These are phyloP conservation scores for Ladona fulva DNA, from an alignment of 1,140 invertebrate species.

Conservation along the genomic window DNA sequence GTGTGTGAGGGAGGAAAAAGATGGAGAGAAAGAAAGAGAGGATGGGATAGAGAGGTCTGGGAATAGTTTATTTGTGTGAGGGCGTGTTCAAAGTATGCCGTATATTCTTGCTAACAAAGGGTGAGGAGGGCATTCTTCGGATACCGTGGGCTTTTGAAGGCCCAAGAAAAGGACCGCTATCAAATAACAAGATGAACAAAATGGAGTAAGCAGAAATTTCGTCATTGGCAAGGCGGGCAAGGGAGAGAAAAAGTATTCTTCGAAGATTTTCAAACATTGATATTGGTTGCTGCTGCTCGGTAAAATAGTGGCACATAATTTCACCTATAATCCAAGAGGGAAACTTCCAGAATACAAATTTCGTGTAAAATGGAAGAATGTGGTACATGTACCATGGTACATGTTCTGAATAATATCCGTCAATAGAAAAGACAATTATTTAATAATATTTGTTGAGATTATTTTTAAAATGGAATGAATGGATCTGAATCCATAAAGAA, in stretches of 20 bases:
- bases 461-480: too few relatives aligned
- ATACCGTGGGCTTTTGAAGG: neutral
- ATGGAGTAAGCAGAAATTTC: neutral
- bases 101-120: constrained; percentile 2
- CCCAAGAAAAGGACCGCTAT: neutral
- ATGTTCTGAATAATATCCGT: too few relatives aligned
- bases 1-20: neutral
- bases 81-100: neutral
- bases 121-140: neutral
- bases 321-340: too few relatives aligned
- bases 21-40: neutral
- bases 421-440: too few relatives aligned
- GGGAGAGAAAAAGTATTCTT: neutral
- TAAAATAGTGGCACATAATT: too few relatives aligned
- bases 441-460: too few relatives aligned
- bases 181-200: constrained; percentile 2
- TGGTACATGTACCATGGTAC: too few relatives aligned
- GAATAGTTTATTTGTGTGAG: constrained; percentile 7
- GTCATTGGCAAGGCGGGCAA: neutral
- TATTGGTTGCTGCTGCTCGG: too few relatives aligned
- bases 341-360: too few relatives aligned
- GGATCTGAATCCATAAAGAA: too few relatives aligned
- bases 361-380: too few relatives aligned
- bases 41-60: neutral
- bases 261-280: too few relatives aligned